A percentile compares a stretch with the other conserved stretches of the same genome.
phyloP scores from a whole-genome alignment of 2,113 vertebrate species.

The Henicopernis longicauda region DNA sequence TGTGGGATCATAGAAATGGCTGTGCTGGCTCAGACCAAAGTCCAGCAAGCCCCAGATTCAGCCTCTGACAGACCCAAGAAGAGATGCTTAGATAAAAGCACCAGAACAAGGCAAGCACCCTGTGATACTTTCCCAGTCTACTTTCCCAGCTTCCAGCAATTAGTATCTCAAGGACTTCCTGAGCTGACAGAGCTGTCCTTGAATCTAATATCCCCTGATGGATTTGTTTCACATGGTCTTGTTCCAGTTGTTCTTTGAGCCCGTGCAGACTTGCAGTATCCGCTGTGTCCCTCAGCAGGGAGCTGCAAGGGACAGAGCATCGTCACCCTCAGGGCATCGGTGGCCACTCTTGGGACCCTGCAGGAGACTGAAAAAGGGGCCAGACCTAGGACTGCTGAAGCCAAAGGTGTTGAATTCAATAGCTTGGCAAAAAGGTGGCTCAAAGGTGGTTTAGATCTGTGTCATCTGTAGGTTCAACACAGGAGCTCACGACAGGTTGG shows the following conservation, averaged over 20 bases:
- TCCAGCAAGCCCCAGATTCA: neutral
- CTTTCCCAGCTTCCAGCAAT: constrained; percentile 51
- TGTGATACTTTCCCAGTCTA: neutral
- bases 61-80: neutral
- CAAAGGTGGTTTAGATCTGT: fast-evolving
- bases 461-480: neutral
- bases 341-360: fast-evolving
- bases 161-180: neutral
- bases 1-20: neutral
- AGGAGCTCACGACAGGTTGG: neutral
- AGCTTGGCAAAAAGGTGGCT: neutral
- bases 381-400: neutral
- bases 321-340: fast-evolving
- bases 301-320: neutral
- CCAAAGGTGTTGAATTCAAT: neutral
- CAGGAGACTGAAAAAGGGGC: neutral
- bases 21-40: neutral
- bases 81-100: neutral
- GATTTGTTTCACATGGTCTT: neutral
- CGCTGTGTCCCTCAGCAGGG: neutral
- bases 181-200: neutral
- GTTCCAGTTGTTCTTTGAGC: neutral
- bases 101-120: neutral
- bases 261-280: neutral
- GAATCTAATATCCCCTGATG: neutral